A percentile compares a stretch with the other conserved stretches of the same genome.
phyloP scores from a whole-genome alignment of 2,797 vertebrate genomes.

The Acanthurus lineatus region DNA sequence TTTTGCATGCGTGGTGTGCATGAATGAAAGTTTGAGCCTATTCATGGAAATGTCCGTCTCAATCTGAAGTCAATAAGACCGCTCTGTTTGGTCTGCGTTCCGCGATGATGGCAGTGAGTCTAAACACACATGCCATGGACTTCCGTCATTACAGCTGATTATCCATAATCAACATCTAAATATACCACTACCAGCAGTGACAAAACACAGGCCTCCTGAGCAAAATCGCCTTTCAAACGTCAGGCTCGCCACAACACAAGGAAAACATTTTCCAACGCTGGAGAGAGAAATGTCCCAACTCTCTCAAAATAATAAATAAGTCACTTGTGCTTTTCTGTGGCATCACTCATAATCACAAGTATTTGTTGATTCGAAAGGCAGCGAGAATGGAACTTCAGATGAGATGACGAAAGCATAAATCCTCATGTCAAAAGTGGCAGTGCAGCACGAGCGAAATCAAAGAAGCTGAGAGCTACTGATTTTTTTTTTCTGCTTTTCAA shows the following conservation, averaged over 20 bases:
- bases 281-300: slow-evolving; percentile 59
- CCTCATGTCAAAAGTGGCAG: slow-evolving; percentile 54
- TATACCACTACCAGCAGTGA: slow-evolving; percentile 80
- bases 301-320: slow-evolving; percentile 78
- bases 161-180: slow-evolving; percentile 87
- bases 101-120: slow-evolving; percentile 79
- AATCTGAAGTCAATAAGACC: slow-evolving; percentile 68
- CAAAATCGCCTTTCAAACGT: slow-evolving; percentile 79
- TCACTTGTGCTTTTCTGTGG: slow-evolving; percentile 72
- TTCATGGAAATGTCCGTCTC: slow-evolving; percentile 56
- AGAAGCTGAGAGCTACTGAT: slow-evolving; percentile 48
- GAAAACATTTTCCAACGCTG: slow-evolving; percentile 72
- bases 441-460: slow-evolving; percentile 28
- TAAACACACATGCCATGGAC: slow-evolving; percentile 82
- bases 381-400: slow-evolving; percentile 72
- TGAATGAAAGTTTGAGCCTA: slow-evolving; percentile 39
- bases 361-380: slow-evolving; percentile 83
- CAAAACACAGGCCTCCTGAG: slow-evolving; percentile 81
- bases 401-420: slow-evolving; percentile 72
- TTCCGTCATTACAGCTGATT: slow-evolving; percentile 87
- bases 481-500: slow-evolving; percentile 43
- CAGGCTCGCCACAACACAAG: slow-evolving; percentile 76
- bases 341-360: slow-evolving; percentile 88
- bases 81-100: slow-evolving; percentile 81
- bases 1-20: not conserved